Evolutionary conservation across 2,797 vertebrate species (phyloP).

Genomic region (Linurgus olivaceus): DNA sequence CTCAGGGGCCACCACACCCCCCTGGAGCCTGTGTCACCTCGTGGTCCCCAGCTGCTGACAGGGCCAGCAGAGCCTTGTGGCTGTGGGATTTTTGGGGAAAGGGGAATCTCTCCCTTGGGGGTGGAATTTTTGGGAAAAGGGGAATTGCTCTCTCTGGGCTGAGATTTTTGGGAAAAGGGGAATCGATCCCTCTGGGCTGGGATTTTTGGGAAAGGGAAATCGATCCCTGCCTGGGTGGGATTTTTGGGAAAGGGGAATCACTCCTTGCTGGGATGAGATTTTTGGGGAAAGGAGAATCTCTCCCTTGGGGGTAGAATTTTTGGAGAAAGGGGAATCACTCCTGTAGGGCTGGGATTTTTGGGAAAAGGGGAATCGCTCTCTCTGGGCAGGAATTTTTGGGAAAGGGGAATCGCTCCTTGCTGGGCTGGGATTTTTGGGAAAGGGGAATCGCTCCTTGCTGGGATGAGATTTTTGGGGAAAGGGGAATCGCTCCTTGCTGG

Average conservation of each 20-base stretch:
- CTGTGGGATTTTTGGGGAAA: rapidly evolving
- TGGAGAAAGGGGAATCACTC: rapidly evolving
- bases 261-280: rapidly evolving
- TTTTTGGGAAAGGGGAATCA: not conserved
- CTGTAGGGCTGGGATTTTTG: rapidly evolving
- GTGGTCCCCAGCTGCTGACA: rapidly evolving
- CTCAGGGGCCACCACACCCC: not conserved
- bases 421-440: not conserved
- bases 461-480: not conserved
- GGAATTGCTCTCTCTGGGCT: not conserved
- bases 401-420: rapidly evolving
- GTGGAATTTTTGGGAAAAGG: rapidly evolving
- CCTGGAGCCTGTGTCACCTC: not conserved
- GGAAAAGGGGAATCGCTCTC: rapidly evolving
- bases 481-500: rapidly evolving
- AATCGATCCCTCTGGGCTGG: rapidly evolving
- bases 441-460: rapidly evolving
- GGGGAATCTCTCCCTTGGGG: rapidly evolving
- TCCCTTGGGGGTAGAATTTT: rapidly evolving
- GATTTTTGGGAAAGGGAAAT: not conserved
- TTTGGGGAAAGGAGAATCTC: rapidly evolving
- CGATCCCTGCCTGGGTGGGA: rapidly evolving
- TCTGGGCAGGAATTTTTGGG: not conserved
- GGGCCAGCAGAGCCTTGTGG: not conserved
- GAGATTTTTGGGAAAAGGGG: rapidly evolving